Base-by-base conservation (phyloP, 2,797 vertebrate genomes). In the Typhlichthys eigenmanni region DNA sequence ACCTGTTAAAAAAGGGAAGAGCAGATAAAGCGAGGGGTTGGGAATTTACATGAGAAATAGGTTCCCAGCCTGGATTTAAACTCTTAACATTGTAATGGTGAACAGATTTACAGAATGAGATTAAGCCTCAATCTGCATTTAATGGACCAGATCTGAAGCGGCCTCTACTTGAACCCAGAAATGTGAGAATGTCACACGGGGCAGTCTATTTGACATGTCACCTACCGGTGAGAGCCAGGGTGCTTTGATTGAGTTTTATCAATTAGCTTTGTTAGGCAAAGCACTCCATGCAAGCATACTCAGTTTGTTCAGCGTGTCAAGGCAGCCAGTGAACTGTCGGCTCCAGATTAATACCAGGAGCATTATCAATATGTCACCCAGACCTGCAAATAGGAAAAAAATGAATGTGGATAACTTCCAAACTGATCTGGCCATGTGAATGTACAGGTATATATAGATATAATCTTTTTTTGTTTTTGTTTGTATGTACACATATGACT, bases 131-230 rank as follows among this genome's bases (percentile, higher is more conserved):
- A 91, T 91, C 88, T 91, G 89, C 87, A 90, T 91, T 92, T 89
- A 92, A 92, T 92, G 87, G 81, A 85, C 75, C 79, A 91, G 83
- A 92, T 91, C 88, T 89, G 88, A 91, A 77, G 88, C 74, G 92
- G 82, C 92, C 92, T 91, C 88, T 85, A 92, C 91, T 92, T 94
- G 93, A 94, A 91, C 92, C 79, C 89, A 78, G 82, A 79, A 81
- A 88, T 90, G 91, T 91, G 91, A 91, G 87, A 86, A 84, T 85
- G 87, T 90, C 93, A 90, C 85, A 88, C 89, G 84, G 91, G 78
- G 92, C 72, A 46, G 80, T 81, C 88, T 86, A 89, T 92, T 91
- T 90, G 85, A 87, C 85, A 76, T 88, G 90, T 90, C 88, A 86
- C 89, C 87, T 87, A 86, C 86, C 77, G 86, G 87, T 90, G 92